Evolutionary conservation across 2,113 vertebrate genomes (phyloP).

Genomic region (Oncorhynchus keta): DNA sequence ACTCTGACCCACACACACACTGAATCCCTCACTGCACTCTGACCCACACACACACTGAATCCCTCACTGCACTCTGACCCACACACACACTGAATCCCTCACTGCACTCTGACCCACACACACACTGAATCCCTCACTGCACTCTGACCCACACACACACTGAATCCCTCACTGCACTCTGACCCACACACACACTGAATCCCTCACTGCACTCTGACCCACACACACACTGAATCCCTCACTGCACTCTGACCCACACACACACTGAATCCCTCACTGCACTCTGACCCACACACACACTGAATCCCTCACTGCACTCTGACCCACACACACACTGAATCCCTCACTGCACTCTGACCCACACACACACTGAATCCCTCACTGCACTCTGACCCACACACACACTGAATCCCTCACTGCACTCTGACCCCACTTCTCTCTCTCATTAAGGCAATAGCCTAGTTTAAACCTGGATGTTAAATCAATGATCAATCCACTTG

Average conservation of each 20-base stretch:
- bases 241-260: neutral
- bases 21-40: neutral
- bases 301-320: neutral
- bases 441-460: slow-evolving; percentile 31
- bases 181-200: neutral
- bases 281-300: neutral
- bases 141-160: neutral
- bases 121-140: neutral
- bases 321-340: neutral
- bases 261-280: neutral
- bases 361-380: neutral
- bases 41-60: neutral
- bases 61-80: neutral
- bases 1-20: neutral
- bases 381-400: neutral
- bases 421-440: slow-evolving; percentile 6
- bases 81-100: neutral
- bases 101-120: neutral
- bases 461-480: slow-evolving; percentile 33
- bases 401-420: neutral
- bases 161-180: neutral
- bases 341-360: neutral
- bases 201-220: neutral
- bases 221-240: neutral
- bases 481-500: slow-evolving; percentile 38